A percentile compares a stretch with the other conserved stretches of the same genome.
These are phyloP conservation scores for Epiblema foenella DNA, from an alignment of 2,888 invertebrate genomes.

Conservation along the genomic window DNA sequence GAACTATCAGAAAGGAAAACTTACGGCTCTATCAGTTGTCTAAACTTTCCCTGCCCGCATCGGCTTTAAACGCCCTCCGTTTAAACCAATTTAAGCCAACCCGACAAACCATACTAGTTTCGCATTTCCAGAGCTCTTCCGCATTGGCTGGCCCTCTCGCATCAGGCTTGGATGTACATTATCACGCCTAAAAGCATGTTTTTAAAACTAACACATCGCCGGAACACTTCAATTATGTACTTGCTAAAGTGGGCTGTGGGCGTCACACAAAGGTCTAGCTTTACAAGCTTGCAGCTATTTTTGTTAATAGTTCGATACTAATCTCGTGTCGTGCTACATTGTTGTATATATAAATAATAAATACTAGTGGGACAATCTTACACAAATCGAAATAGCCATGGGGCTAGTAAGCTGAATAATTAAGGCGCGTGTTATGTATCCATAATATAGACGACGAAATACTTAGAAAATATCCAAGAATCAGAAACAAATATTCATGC, in stretches of 20 bases:
- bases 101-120: not conserved
- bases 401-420: no score
- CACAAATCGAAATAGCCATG: no score
- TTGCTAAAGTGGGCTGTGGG: conserved; percentile 3
- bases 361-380: no score
- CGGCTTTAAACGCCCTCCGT: conserved; percentile 32
- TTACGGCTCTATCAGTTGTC: conserved; percentile 57
- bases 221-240: conserved; percentile 41
- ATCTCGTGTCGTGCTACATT: not conserved
- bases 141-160: not conserved
- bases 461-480: no score
- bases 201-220: conserved; percentile 41
- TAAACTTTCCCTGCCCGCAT: conserved; percentile 51
- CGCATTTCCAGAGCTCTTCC: conserved; percentile 15
- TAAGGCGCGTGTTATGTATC: no score
- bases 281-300: not conserved
- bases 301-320: not conserved
- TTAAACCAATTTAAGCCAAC: conserved; percentile 35
- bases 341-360: no score
- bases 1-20: conserved; percentile 49
- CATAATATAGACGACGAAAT: no score
- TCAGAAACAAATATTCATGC: no score
- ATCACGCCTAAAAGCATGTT: conserved; percentile 40
- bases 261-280: conserved; percentile 1
- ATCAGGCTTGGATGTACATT: conserved; percentile 22